Evolutionary conservation across 2,113 vertebrate genomes (phyloP).

Genomic region (Myotis davidii): DNA sequence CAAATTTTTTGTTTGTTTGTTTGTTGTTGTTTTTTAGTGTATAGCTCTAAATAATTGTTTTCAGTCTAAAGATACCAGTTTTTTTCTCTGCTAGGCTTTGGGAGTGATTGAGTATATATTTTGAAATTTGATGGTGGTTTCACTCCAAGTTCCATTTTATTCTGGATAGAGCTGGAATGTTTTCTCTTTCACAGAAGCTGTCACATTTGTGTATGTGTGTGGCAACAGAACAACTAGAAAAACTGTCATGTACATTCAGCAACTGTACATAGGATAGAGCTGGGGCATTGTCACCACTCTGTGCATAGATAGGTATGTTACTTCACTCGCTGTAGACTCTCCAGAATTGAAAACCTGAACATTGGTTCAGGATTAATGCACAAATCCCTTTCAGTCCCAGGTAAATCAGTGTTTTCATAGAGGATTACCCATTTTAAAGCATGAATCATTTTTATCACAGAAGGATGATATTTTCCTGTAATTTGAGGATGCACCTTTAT

Average conservation of each 20-base stretch:
- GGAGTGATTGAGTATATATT: slow-evolving; percentile 54
- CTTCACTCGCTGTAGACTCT: neutral
- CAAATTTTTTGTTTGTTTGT: neutral
- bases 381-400: neutral
- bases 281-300: neutral
- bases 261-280: neutral
- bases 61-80: slow-evolving; percentile 19
- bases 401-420: neutral
- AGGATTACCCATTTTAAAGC: neutral
- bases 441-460: neutral
- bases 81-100: slow-evolving; percentile 34
- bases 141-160: slow-evolving; percentile 70
- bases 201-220: neutral
- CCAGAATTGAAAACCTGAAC: neutral
- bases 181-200: slow-evolving; percentile 47
- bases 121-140: slow-evolving; percentile 66
- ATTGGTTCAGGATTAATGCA: neutral
- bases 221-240: neutral
- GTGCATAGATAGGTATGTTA: neutral
- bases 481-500: neutral
- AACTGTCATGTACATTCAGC: neutral
- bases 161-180: slow-evolving; percentile 54
- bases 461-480: neutral
- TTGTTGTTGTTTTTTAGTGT: neutral
- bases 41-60: slow-evolving; percentile 56